Percentiles rank a stretch among this genome's conserved stretches.
These are phyloP conservation scores for Cataglyphis hispanica DNA, from an alignment of 1,140 invertebrate species.

Conservation along the genomic window DNA sequence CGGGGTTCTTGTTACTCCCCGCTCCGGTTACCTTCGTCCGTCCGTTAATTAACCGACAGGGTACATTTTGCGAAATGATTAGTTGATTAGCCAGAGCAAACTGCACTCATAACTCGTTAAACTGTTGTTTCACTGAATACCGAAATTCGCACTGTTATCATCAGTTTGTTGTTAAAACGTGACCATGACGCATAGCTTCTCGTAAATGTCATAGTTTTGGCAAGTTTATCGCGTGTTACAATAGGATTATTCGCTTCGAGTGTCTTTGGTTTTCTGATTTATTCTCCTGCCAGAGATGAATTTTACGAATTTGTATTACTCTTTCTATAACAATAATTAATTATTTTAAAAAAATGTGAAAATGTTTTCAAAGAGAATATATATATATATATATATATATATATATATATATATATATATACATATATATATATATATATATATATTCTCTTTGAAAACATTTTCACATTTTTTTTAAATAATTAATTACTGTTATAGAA, in stretches of 20 bases:
- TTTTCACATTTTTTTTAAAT: too few relatives aligned
- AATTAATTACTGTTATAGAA: too few relatives aligned
- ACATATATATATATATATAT: too few relatives aligned
- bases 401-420: too few relatives aligned
- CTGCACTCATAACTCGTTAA: conserved; percentile 43
- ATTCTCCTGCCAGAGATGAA: neutral
- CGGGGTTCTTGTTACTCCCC: conserved; percentile 16
- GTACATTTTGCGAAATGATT: conserved; percentile 37
- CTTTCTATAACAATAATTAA: neutral
- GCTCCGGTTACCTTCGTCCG: neutral
- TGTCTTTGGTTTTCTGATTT: neutral
- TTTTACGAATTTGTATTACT: neutral
- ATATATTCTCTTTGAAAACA: too few relatives aligned
- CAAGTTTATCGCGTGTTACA: neutral
- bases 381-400: too few relatives aligned
- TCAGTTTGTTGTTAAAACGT: conserved; percentile 36
- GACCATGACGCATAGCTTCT: neutral
- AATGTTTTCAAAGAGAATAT: neutral
- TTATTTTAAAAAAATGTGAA: neutral
- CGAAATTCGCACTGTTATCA: neutral
- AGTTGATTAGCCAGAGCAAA: conserved; percentile 27
- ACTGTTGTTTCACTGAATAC: neutral
- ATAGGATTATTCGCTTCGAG: neutral
- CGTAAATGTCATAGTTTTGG: neutral
- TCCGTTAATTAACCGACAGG: conserved; percentile 58